Base-by-base conservation (phyloP, 64 coral and sea anemone genomes). In the Catalaphyllia jardinei region DNA sequence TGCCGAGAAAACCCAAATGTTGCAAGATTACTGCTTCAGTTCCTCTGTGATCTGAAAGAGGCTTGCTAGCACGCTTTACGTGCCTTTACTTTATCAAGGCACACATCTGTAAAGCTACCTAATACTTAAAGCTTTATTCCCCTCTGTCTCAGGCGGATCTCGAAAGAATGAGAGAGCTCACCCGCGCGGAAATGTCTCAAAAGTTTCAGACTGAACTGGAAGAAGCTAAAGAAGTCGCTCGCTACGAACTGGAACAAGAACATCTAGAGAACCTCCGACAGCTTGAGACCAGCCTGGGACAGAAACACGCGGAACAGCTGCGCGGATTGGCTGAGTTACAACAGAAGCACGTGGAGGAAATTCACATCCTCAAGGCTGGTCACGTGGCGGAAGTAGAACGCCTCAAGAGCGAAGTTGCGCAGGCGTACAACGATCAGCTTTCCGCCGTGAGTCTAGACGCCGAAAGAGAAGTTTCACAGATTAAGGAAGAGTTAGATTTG, bases 161-260 rank as follows among this genome's bases (percentile, higher is more conserved):
- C 14, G 89, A 91, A 27, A 74, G 89, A 67, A 79, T 77, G 73
- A 83, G 71, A 77, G 89, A 94, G 8, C 60, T 67, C 7, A 90
- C 94, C 18, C 95, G 87, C 65, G 74, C 29, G 9, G 89, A 98
- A 94, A 92, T 92, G 88, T 71, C 77, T 16, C 78, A 92, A 24
- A 86, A 89, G 50, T 88, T 95, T 38, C 91, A 95, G 75, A 92
- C 88, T 6, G 91, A 99, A 87, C 71, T 99, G 13, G 88, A 95
- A 82, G 81, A 95, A 89, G 94, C 97, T 9, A 93, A 95, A 67
- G 97, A 99, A 80, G 89, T 95, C 18, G 97, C 93, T 1, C 91
- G 94, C 12, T 91, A 93, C 72, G 94, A 93, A 64, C 65, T 99
- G 9, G 97, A 99, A 86, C 93, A 95, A 79, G 97, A 99, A 85